Conservation (phyloP, 1,140 invertebrate species). For the Ephestia elutella region DNA sequence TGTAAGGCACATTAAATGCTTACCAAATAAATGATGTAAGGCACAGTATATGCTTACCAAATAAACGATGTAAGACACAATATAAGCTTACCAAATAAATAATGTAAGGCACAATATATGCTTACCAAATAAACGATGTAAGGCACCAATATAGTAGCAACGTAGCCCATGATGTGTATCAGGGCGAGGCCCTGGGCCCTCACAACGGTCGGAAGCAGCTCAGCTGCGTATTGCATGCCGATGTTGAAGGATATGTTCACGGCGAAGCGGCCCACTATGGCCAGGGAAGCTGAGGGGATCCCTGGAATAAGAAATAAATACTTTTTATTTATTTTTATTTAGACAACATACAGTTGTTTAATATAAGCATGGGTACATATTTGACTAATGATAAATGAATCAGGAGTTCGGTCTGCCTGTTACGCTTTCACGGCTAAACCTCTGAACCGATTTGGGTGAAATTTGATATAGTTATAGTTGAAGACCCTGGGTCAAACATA, state of each 20-base stretch:
- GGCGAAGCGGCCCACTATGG: constrained; percentile 86
- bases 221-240: constrained; percentile 90
- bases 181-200: constrained; percentile 87
- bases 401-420: no score
- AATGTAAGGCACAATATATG: neutral
- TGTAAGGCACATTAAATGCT: no score
- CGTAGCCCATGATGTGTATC: constrained; percentile 90
- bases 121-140: constrained; percentile 87
- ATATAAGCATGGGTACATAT: no score
- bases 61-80: no score
- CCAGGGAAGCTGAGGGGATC: constrained; percentile 79
- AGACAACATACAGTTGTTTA: no score
- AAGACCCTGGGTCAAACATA: no score
- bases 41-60: no score
- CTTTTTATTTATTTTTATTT: neutral
- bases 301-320: constrained; percentile 61
- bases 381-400: no score
- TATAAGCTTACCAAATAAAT: neutral
- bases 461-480: no score
- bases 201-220: constrained; percentile 89
- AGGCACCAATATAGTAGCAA: constrained; percentile 86
- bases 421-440: no score
- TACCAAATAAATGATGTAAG: neutral
- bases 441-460: no score
- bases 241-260: constrained; percentile 93